A percentile compares a stretch with the other conserved stretches of the same genome.
These are phyloP conservation scores for Tragelaphus buxtoni DNA, from an alignment of 2,113 vertebrate genomes.

Conservation along the genomic window DNA sequence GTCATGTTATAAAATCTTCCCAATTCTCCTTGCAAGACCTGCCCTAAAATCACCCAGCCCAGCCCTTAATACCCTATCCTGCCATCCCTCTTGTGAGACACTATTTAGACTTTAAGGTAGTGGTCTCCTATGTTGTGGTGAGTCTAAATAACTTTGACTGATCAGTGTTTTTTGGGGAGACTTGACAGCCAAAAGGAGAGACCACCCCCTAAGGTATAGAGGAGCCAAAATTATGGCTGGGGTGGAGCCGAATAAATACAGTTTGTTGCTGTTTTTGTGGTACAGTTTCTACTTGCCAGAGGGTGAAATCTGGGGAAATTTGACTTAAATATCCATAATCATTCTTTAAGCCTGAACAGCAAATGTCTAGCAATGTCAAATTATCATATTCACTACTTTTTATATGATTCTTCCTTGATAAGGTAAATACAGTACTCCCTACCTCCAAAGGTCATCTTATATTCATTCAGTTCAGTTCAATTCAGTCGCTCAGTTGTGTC, in stretches of 20 bases:
- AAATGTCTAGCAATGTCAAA: neutral
- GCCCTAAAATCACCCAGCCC: neutral
- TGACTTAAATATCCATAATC: neutral
- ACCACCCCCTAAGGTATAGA: neutral
- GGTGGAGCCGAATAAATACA: neutral
- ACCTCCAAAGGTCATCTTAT: neutral
- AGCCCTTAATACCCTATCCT: neutral
- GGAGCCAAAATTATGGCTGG: neutral
- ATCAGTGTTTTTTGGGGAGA: neutral
- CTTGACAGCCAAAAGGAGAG: neutral
- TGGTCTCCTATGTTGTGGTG: neutral
- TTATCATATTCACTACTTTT: neutral
- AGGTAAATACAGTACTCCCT: neutral
- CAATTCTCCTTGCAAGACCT: neutral
- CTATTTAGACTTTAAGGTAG: neutral
- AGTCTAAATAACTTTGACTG: neutral
- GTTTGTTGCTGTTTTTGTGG: conserved; percentile 22
- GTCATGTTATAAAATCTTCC: neutral
- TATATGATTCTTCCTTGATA: neutral
- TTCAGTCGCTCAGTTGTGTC: no score
- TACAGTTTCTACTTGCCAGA: neutral
- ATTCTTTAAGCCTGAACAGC: conserved; percentile 14
- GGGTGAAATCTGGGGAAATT: neutral
- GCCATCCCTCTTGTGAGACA: neutral
- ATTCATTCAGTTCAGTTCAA: neutral